Evolutionary conservation across 2,797 vertebrate species (phyloP).

Genomic region (Melanotaenia boesemani): DNA sequence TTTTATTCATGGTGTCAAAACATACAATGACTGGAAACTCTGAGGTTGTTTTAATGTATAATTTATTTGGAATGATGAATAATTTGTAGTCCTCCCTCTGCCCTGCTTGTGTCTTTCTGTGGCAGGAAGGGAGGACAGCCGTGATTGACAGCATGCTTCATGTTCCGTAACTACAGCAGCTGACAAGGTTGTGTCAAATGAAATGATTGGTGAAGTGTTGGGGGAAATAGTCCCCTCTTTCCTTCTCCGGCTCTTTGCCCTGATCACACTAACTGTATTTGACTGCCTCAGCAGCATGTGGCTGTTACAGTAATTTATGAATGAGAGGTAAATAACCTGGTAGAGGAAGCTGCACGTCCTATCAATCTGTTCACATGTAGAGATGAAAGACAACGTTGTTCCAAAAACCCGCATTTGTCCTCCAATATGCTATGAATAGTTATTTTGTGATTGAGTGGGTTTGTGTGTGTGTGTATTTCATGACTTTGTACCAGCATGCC

Average conservation of each 20-base stretch:
- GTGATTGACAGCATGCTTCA: conserved; percentile 76
- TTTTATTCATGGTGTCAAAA: conserved; percentile 40
- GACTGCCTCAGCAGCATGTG: conserved; percentile 13
- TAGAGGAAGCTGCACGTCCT: conserved; percentile 18
- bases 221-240: conserved; percentile 59
- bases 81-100: conserved; percentile 45
- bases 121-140: conserved; percentile 6
- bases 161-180: conserved; percentile 67
- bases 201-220: conserved; percentile 68
- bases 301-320: conserved; percentile 31
- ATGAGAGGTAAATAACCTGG: conserved; percentile 22
- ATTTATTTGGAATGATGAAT: conserved; percentile 58
- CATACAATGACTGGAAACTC: conserved; percentile 39
- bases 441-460: not conserved
- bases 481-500: conserved; percentile 36
- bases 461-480: conserved; percentile 17
- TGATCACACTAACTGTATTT: conserved; percentile 45
- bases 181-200: conserved; percentile 76
- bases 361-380: conserved; percentile 23
- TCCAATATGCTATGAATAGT: conserved; percentile 1
- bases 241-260: conserved; percentile 28
- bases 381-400: conserved; percentile 50
- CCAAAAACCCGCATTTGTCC: conserved; percentile 11
- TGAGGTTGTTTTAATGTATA: conserved; percentile 53
- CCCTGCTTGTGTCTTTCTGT: conserved; percentile 24